phyloP scores from a whole-genome alignment of 2,797 vertebrate genomes.

The Limnodromus scolopaceus region DNA sequence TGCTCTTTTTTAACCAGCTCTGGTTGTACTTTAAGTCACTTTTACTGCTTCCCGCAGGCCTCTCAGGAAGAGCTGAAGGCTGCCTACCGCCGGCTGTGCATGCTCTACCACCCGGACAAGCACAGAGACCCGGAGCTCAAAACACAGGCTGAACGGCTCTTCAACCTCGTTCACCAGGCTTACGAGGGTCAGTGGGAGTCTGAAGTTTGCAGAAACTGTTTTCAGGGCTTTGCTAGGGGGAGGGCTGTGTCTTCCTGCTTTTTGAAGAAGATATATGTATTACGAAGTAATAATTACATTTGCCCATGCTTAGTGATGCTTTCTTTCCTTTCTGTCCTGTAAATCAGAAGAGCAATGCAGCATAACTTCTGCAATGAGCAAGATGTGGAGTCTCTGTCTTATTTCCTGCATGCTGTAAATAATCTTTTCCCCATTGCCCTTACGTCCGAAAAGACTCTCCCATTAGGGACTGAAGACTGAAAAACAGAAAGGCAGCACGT shows the following conservation, averaged over 20 bases:
- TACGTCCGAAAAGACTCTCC: neutral
- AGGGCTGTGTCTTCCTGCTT: neutral
- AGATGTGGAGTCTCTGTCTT: neutral
- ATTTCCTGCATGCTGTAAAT: neutral
- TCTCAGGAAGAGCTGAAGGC: slow-evolving; percentile 96
- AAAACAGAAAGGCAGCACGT: neutral
- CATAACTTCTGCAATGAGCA: neutral
- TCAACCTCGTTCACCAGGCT: slow-evolving; percentile 96
- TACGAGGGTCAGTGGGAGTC: slow-evolving; percentile 89
- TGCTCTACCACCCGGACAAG: slow-evolving; percentile 99
- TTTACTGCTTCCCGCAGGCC: slow-evolving; percentile 80
- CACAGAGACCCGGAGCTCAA: slow-evolving; percentile 97
- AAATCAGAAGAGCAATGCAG: neutral
- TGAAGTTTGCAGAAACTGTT: neutral
- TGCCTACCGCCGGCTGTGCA: slow-evolving; percentile 94
- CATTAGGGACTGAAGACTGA: neutral
- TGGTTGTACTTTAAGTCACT: neutral
- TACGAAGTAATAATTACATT: neutral
- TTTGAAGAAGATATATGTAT: neutral
- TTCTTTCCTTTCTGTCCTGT: neutral
- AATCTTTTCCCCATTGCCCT: neutral
- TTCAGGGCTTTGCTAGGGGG: neutral
- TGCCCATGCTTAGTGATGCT: neutral
- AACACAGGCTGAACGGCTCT: slow-evolving; percentile 92
- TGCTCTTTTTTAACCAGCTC: neutral